Conservation (phyloP, 2,113 vertebrate species). For the Prunella fulvescens region DNA sequence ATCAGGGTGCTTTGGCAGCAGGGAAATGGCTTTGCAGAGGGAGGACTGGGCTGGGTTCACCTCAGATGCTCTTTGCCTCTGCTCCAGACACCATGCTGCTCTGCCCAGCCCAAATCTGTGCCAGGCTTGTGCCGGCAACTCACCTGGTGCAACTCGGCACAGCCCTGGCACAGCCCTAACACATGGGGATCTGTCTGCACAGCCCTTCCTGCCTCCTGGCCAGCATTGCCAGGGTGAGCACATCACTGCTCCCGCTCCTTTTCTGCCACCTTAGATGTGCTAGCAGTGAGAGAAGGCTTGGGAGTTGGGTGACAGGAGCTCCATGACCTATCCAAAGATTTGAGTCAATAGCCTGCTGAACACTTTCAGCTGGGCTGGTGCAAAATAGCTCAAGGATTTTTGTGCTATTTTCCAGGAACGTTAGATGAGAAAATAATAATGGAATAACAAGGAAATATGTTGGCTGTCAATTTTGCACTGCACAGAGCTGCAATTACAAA, state of each 20-base stretch:
- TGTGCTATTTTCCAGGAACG: not conserved
- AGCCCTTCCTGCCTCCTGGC: too few species aligned
- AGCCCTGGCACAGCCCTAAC: not conserved
- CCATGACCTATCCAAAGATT: not conserved
- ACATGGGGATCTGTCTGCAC: fast-evolving
- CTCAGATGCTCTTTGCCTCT: not conserved
- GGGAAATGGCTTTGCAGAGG: not conserved
- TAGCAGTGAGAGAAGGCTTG: not conserved
- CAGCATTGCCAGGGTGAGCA: too few species aligned
- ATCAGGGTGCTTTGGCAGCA: not conserved
- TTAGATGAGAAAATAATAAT: not conserved
- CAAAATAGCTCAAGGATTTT: not conserved
- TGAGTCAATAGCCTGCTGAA: not conserved
- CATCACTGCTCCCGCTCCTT: fast-evolving
- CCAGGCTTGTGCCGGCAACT: not conserved
- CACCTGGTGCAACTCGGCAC: fast-evolving
- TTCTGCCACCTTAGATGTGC: not conserved
- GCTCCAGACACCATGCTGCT: fast-evolving
- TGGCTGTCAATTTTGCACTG: not conserved
- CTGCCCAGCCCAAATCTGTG: not conserved
- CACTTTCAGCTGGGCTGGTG: too few species aligned
- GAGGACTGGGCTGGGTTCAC: not conserved
- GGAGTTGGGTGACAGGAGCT: not conserved
- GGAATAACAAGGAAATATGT: not conserved
- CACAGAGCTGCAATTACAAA: not conserved